phyloP scores from a whole-genome alignment of 2,797 vertebrate species.

The Sternarchorhynchus goeldii region DNA sequence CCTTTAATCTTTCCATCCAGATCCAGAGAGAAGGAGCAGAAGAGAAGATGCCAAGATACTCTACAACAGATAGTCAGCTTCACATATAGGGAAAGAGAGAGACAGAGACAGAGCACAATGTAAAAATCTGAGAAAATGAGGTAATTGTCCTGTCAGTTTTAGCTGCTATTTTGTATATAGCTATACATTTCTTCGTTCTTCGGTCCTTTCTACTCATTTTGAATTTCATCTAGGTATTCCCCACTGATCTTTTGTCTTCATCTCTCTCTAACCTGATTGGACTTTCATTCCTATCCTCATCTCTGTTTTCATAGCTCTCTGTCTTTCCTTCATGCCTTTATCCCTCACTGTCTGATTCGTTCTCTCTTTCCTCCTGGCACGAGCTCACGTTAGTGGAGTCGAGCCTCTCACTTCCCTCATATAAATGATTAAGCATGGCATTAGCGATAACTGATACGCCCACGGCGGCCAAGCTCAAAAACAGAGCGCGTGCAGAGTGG shows the following conservation, averaged over 20 bases:
- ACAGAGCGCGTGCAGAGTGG: conserved; percentile 19
- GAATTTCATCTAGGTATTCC: too few relatives aligned
- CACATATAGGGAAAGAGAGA: too few relatives aligned
- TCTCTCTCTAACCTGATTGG: neutral
- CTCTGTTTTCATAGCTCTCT: neutral
- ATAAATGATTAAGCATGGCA: conserved; percentile 70
- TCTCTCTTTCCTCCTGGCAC: conserved; percentile 46
- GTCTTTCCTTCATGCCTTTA: conserved; percentile 10
- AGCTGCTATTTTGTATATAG: too few relatives aligned
- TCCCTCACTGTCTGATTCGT: conserved; percentile 7
- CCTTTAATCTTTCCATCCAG: conserved; percentile 38
- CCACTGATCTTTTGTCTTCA: neutral
- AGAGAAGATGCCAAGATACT: conserved; percentile 16
- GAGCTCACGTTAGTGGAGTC: conserved; percentile 35
- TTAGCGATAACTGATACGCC: conserved; percentile 70
- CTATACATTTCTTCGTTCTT: too few relatives aligned
- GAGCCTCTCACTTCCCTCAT: conserved; percentile 53
- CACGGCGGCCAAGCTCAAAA: conserved; percentile 45
- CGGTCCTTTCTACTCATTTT: too few relatives aligned
- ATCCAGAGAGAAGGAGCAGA: conserved; percentile 6
- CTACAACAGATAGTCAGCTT: conserved; percentile 2
- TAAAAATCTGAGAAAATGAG: too few relatives aligned
- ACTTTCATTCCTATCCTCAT: conserved; percentile 14
- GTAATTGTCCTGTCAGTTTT: too few relatives aligned
- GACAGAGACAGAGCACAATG: too few relatives aligned